Conservation (phyloP, 2,888 invertebrate species). For the Plagodis pulveraria region DNA sequence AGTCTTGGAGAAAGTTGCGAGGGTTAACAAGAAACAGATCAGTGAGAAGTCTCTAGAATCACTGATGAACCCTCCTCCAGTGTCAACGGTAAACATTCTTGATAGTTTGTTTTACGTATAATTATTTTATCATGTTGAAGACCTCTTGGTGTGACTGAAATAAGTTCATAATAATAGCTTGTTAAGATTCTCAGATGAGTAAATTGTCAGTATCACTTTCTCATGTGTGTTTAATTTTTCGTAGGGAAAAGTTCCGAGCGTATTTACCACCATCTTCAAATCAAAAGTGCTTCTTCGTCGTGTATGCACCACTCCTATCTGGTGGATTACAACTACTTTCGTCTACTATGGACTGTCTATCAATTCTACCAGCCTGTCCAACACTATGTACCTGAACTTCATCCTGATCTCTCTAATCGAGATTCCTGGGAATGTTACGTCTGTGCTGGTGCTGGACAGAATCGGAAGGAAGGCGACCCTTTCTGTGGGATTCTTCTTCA, state of each 20-base stretch:
- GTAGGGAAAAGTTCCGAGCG: slow-evolving; percentile 37
- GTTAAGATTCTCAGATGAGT: no score
- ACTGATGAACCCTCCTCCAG: slow-evolving; percentile 67
- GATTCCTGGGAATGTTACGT: slow-evolving; percentile 88
- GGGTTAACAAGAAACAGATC: slow-evolving; percentile 84
- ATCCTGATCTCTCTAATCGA: slow-evolving; percentile 87
- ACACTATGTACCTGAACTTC: slow-evolving; percentile 90
- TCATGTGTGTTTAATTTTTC: not conserved
- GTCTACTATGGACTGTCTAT: slow-evolving; percentile 92
- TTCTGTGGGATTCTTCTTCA: slow-evolving; percentile 84
- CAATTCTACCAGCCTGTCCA: slow-evolving; percentile 89
- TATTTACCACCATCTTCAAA: slow-evolving; percentile 67
- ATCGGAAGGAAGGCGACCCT: slow-evolving; percentile 87
- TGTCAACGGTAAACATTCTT: slow-evolving; percentile 26
- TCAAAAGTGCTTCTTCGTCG: slow-evolving; percentile 83
- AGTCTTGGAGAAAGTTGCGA: slow-evolving; percentile 86
- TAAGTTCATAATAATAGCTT: no score
- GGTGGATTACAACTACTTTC: slow-evolving; percentile 92
- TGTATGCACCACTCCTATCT: slow-evolving; percentile 88
- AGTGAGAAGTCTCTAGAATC: slow-evolving; percentile 78
- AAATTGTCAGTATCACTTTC: no score
- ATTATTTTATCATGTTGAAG: not conserved
- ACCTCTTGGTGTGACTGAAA: no score
- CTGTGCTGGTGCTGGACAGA: slow-evolving; percentile 86
- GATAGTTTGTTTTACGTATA: not conserved